These are phyloP conservation scores for Bradypodion ventrale DNA, from an alignment of 2,797 vertebrate genomes.

Conservation along the genomic window DNA sequence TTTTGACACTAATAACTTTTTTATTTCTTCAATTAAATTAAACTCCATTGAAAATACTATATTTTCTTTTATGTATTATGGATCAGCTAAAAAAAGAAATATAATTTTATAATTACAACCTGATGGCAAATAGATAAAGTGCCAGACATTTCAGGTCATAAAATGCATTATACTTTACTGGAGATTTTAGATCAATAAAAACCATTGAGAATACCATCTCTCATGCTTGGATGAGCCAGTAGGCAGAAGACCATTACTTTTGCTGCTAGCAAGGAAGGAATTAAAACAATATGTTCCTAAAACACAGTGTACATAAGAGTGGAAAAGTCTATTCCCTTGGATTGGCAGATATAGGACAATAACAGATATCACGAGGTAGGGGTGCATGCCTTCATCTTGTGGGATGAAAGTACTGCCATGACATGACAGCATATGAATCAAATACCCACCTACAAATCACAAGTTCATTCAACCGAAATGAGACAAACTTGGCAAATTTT, in stretches of 20 bases:
- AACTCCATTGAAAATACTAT: conserved; percentile 14
- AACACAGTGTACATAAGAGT: no score
- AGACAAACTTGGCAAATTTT: not conserved
- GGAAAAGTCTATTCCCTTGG: not conserved
- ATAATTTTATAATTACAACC: conserved; percentile 6
- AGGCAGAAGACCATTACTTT: not conserved
- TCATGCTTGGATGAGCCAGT: not conserved
- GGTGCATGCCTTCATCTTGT: not conserved
- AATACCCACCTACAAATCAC: not conserved
- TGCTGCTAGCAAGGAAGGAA: not conserved
- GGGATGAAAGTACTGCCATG: not conserved
- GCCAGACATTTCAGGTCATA: not conserved
- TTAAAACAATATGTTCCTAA: not conserved
- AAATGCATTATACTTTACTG: not conserved
- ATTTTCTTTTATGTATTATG: not conserved
- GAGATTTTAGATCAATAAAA: conserved; percentile 10
- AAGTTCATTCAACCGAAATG: not conserved
- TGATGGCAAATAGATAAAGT: not conserved
- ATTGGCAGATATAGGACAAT: not conserved
- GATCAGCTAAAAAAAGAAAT: conserved; percentile 10
- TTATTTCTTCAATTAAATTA: not conserved
- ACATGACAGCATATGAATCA: not conserved
- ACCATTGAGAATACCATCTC: not conserved
- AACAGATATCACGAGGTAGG: not conserved
- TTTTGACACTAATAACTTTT: not conserved